These are phyloP conservation scores for Lipotes vexillifer DNA, from an alignment of 2,113 vertebrate genomes.

Conservation along the genomic window DNA sequence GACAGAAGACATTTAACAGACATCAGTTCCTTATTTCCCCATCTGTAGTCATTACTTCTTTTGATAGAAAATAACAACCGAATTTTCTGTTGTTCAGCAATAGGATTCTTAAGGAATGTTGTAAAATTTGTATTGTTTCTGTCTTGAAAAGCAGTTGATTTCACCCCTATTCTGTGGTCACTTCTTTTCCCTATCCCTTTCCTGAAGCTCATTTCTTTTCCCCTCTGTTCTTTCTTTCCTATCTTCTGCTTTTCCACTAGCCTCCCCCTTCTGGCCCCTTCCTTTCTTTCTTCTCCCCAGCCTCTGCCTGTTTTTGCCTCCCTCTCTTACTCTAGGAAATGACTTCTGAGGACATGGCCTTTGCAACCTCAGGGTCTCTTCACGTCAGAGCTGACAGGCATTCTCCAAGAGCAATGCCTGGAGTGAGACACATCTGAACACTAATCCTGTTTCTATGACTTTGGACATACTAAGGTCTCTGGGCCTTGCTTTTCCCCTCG, in stretches of 20 bases:
- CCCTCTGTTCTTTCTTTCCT: background rate
- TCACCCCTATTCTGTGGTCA: background rate
- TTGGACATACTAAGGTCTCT: background rate
- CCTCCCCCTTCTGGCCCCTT: background rate
- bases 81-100: background rate
- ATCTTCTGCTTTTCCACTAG: background rate
- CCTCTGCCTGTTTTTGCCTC: background rate
- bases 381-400: background rate
- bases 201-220: background rate
- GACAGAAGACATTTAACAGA: background rate
- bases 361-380: background rate
- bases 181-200: background rate
- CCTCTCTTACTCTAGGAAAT: background rate
- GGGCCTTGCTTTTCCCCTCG: background rate
- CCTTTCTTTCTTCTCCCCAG: background rate
- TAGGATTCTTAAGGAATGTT: background rate
- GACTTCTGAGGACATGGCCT: background rate
- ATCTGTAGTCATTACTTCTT: background rate
- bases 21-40: background rate
- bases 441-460: background rate
- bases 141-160: background rate
- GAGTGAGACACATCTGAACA: background rate
- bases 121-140: background rate
- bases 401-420: background rate
- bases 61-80: background rate